Evolutionary conservation across 2,888 invertebrate genomes (phyloP).

Genomic region (Patella pellucida): DNA sequence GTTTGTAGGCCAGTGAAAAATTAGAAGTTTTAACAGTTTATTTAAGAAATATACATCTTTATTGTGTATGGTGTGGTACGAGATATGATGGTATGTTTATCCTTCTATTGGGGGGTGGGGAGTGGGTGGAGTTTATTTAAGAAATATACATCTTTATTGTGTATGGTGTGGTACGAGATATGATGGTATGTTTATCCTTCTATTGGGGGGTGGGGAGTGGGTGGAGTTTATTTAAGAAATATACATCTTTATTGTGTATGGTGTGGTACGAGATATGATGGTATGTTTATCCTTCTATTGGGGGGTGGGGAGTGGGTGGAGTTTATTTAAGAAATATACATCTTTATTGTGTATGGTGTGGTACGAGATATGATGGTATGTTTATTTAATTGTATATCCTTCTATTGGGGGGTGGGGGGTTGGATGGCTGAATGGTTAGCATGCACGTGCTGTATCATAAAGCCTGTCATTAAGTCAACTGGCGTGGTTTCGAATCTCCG

Average conservation of each 20-base stretch:
- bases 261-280: slow-evolving; percentile 81
- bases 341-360: slow-evolving; percentile 86
- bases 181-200: slow-evolving; percentile 73
- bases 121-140: slow-evolving; percentile 79
- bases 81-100: slow-evolving; percentile 75
- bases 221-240: slow-evolving; percentile 79
- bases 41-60: slow-evolving; percentile 79
- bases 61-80: slow-evolving; percentile 86
- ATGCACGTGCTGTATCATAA: no score
- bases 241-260: slow-evolving; percentile 84
- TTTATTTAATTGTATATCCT: no score
- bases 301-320: no score
- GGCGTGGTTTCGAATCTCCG: no score
- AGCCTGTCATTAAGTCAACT: no score
- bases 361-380: slow-evolving; percentile 77
- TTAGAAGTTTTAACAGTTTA: slow-evolving; percentile 78
- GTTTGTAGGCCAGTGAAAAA: slow-evolving; percentile 73
- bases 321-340: slow-evolving; percentile 80
- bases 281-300: slow-evolving; percentile 71
- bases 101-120: no score
- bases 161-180: slow-evolving; percentile 84
- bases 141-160: slow-evolving; percentile 82
- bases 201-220: no score
- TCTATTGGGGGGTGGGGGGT: no score
- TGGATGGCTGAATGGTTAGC: no score